phyloP scores from a whole-genome alignment of 1,140 invertebrate species.

The Heliothis subflexa region DNA sequence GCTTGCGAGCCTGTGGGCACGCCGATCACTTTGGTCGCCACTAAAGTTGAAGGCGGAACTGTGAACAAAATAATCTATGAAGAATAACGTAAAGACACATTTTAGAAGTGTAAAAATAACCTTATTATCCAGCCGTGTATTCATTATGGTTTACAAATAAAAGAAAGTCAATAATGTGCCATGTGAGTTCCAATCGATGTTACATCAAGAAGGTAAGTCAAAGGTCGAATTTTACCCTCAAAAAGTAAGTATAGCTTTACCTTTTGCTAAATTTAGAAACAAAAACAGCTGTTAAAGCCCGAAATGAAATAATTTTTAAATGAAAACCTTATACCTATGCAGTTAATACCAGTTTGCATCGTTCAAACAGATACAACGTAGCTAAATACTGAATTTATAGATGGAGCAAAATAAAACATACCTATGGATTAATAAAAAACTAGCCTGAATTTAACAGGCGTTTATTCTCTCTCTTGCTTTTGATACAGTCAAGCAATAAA shows the following conservation, averaged over 20 bases:
- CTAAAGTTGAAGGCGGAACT: constrained; percentile 85
- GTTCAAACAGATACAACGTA: constrained; percentile 4
- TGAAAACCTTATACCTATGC: not conserved
- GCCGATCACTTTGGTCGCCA: constrained; percentile 84
- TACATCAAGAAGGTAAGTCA: no score
- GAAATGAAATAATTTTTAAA: no score
- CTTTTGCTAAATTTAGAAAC: not conserved
- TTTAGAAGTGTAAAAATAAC: no score
- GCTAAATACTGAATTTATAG: not conserved
- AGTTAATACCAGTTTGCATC: constrained; percentile 27
- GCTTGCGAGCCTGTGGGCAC: constrained; percentile 82
- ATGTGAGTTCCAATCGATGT: no score
- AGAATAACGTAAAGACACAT: no score
- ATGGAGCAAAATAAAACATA: constrained; percentile 39
- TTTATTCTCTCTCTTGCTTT: no score
- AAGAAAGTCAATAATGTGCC: no score
- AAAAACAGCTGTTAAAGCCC: not conserved
- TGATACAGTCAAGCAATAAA: no score
- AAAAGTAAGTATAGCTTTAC: not conserved
- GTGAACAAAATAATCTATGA: constrained; percentile 15
- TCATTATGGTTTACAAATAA: not conserved
- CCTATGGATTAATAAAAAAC: not conserved
- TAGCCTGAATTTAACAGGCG: not conserved
- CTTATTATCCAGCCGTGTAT: no score
- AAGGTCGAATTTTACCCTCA: not conserved